Evolutionary conservation across 2,888 invertebrate species (phyloP), one percentile per base, ranked within the genome.

Genomic region (Drosophila mulleri): DNA sequence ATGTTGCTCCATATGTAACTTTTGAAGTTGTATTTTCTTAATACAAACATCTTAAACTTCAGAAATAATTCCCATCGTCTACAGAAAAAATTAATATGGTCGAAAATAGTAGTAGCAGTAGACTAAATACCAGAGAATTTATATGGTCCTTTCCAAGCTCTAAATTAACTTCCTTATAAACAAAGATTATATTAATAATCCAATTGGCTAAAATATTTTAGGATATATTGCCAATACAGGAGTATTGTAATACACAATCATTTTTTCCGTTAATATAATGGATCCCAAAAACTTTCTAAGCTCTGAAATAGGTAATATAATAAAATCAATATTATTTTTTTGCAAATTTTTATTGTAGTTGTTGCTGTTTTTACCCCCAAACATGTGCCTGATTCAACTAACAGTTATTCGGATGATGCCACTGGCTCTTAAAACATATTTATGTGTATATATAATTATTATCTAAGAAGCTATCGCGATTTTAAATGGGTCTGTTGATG

Each of bases 401-500:
- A 84, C 67, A 84, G 68, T 73, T 72, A 78, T 84, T 82, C 75
- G 73, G 70, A 67, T 86, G 87, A 32, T 50, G 48, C 87, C 78
- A 77, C 74, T 83, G 86, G 83, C 82, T 64, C 23, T 79, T 70
- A 69, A 82, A 80, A 68, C 82, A 71, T 35, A 75, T 41, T n/a
- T 23, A 23, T 23, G 18, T 42, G 18, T 42, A 42, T 12, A 47
- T 44, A 48, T 48, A n/a, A 67, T 60, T 59, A 35, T 52, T 85
- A 75, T 61, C 65, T 73, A 67, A 47, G 72, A 79, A 82, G 69
- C 91, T 90, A 83, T 81, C 83, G 82, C 59, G 83, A 74, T 64
- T 89, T 88, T 57, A 78, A 83, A 80, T 91, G 91, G 59, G 91
- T 91, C 72, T 91, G 91, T 50, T 91, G 75, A 65, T 92, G 92